A percentile compares a stretch with the other conserved stretches of the same genome.
Conservation (phyloP, 2,113 vertebrate species). For the Panthera leo region DNA sequence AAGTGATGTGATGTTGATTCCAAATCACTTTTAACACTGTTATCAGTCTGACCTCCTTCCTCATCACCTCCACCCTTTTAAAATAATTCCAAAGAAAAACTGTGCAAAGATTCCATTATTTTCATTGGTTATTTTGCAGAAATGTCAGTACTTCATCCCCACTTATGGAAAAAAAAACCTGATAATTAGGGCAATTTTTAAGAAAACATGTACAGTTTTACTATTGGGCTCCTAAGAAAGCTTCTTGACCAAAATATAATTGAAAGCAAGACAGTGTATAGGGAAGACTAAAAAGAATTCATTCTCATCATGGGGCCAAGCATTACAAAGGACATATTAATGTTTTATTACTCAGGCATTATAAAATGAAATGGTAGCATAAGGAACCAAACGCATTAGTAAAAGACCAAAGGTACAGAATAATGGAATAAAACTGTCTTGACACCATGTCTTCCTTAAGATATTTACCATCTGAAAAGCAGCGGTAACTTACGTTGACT, state of each 20-base stretch:
- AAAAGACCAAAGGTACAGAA: neutral
- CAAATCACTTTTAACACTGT: slow-evolving; percentile 61
- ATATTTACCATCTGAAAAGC: neutral
- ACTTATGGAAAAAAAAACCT: neutral
- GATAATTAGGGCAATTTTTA: neutral
- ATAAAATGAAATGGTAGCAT: neutral
- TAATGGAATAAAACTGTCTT: neutral
- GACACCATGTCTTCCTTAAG: neutral
- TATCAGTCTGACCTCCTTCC: slow-evolving; percentile 63
- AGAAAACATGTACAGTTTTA: neutral
- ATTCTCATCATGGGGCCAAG: neutral
- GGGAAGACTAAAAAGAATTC: neutral
- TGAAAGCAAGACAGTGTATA: neutral
- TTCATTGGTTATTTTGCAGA: slow-evolving; percentile 41
- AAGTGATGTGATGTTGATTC: slow-evolving; percentile 36
- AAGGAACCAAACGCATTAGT: neutral
- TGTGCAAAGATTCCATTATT: slow-evolving; percentile 40
- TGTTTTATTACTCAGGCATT: neutral
- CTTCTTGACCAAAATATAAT: neutral
- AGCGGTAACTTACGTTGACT: neutral
- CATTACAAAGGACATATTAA: neutral
- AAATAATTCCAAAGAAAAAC: slow-evolving; percentile 62
- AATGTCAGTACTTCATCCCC: neutral
- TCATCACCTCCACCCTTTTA: slow-evolving; percentile 44
- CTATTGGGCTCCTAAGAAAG: neutral